phyloP scores from a whole-genome alignment of 2,113 vertebrate genomes.

The Polypterus bichir region DNA sequence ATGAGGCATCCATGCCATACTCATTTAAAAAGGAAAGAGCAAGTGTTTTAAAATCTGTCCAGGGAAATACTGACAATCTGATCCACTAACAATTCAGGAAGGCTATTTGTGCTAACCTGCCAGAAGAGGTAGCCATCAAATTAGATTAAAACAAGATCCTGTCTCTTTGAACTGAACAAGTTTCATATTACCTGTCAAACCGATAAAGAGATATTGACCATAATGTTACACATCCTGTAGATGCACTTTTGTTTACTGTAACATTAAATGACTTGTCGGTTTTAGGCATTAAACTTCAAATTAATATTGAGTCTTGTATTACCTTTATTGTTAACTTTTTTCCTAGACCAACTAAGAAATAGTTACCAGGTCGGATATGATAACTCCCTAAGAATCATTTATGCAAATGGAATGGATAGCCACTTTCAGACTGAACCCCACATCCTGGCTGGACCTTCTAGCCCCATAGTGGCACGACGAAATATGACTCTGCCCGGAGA shows the following conservation, averaged over 20 bases:
- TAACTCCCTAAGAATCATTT: conserved; percentile 79
- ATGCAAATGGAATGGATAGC: conserved; percentile 84
- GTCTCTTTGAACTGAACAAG: conserved; percentile 1
- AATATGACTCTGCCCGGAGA: conserved; percentile 93
- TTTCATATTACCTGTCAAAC: conserved; percentile 5
- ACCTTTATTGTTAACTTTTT: not conserved
- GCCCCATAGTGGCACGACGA: conserved; percentile 80
- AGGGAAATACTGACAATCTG: not conserved
- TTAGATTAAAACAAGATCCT: conserved; percentile 5
- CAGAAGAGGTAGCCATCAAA: conserved; percentile 9
- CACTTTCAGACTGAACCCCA: conserved; percentile 94
- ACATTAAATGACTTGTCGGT: no score
- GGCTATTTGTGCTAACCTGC: not conserved
- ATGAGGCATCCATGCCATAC: no score
- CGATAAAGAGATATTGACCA: conserved; percentile 3
- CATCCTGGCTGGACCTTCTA: conserved; percentile 81
- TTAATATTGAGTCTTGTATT: no score
- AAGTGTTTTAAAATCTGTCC: no score
- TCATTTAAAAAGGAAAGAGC: no score
- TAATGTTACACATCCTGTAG: not conserved
- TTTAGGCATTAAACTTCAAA: no score
- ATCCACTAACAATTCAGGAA: not conserved
- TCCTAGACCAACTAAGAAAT: conserved; percentile 80
- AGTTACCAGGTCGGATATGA: conserved; percentile 89
- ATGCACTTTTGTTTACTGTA: no score